phyloP scores from a whole-genome alignment of 2,888 invertebrate genomes.

The Dasypolia templi region DNA sequence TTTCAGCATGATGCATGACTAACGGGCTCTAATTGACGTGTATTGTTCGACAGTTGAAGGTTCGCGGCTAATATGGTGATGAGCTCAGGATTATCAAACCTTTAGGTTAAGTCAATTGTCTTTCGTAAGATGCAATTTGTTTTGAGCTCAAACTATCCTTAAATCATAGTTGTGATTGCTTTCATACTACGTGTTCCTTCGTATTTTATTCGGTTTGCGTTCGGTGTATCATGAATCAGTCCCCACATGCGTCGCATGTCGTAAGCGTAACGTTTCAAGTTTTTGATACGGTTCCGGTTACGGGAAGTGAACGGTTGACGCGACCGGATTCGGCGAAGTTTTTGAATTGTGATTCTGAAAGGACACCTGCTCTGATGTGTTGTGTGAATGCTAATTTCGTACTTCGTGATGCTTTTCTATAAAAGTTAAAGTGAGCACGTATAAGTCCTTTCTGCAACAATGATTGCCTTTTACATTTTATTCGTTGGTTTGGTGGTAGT shows the following conservation, averaged over 20 bases:
- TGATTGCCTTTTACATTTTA: not conserved
- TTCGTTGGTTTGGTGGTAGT: not conserved
- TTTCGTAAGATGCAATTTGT: not conserved
- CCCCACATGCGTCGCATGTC: slow-evolving; percentile 12
- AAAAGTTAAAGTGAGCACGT: not conserved
- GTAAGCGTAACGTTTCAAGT: slow-evolving; percentile 46
- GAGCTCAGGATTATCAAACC: not conserved
- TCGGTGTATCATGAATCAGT: slow-evolving; percentile 36
- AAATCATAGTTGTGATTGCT: not conserved
- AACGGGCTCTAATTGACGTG: too few species aligned
- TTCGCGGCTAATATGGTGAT: not conserved
- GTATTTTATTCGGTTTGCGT: slow-evolving; percentile 15
- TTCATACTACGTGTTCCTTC: slow-evolving; percentile 3
- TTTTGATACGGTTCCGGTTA: slow-evolving; percentile 61
- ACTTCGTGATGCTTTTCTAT: slow-evolving; percentile 13
- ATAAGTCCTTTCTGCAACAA: not conserved
- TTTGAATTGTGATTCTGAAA: slow-evolving; percentile 57
- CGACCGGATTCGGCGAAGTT: slow-evolving; percentile 56
- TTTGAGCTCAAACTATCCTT: not conserved
- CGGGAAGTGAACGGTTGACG: slow-evolving; percentile 59
- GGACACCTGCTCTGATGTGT: slow-evolving; percentile 49
- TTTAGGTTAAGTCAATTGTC: not conserved
- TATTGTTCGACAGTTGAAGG: too few species aligned
- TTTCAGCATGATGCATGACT: not conserved
- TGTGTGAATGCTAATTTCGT: slow-evolving; percentile 48